phyloP scores from a whole-genome alignment of 2,888 invertebrate species.

The Drosophila percnosoma region DNA sequence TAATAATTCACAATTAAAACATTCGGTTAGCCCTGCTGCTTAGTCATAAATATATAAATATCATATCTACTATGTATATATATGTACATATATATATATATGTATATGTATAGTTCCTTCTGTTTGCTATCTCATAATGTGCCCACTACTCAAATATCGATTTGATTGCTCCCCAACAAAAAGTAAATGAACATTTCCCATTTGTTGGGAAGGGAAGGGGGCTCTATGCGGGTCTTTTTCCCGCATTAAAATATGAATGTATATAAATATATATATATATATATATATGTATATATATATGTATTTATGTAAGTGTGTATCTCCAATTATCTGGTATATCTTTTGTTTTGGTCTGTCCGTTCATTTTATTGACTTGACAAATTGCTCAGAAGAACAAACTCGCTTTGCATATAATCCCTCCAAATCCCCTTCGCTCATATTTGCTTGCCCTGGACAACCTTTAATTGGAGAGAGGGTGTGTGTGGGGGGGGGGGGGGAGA shows the following conservation, averaged over 20 bases:
- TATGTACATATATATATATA: neutral
- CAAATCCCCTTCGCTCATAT: neutral
- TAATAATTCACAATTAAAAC: neutral
- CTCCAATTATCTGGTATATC: neutral
- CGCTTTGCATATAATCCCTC: neutral
- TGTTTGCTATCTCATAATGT: conserved; percentile 21
- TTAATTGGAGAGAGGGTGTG: neutral
- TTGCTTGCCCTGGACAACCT: neutral
- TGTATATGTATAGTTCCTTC: neutral
- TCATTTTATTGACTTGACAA: conserved; percentile 40
- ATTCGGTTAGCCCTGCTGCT: neutral
- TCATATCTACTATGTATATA: neutral
- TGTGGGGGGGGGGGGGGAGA: no score
- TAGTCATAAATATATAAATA: neutral
- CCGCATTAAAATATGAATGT: neutral
- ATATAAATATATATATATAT: no score
- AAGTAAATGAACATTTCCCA: neutral
- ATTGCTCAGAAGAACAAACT: conserved; percentile 13
- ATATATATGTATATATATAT: neutral
- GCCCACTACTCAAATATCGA: conserved; percentile 13
- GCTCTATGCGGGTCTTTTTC: neutral
- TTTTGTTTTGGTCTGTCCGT: neutral
- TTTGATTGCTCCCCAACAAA: conserved; percentile 8
- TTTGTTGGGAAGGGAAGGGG: neutral
- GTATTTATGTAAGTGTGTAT: neutral